Evolutionary conservation across 2,797 vertebrate species (phyloP), one percentile per base, ranked within the genome.

Genomic region (Eutrigla gurnardus): DNA sequence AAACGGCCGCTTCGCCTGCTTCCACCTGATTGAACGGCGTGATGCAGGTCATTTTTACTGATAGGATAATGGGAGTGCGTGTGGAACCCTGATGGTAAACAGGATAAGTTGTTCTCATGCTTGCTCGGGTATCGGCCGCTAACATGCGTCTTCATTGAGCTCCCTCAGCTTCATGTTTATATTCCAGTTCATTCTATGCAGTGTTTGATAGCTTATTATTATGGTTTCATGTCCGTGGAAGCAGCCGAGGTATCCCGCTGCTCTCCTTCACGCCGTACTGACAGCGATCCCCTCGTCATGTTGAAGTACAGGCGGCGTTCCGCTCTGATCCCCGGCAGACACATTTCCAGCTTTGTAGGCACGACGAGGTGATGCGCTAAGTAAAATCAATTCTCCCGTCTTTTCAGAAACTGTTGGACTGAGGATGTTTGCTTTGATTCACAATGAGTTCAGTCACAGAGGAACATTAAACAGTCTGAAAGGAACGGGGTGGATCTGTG

Each of bases 351-450:
- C 62, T 81, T 73, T 66, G 73, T 70, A 68, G 52, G 53, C 46
- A 52, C 43, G 59, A 72, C 69, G 77, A 64, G 65, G 67, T 64
- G 67, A 73, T 59, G 33, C 15, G 60, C 47, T 42, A n/a, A 60
- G 45, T 63, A 45, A 74, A 88, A 77, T 79, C 58, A 36, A 33
- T 69, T 46, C 55, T 69, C 50, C 25, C 62, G 49, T 71, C 62
- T 80, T 54, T 64, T 75, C 59, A 39, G 36, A 42, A 42, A 36
- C 61, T 33, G 17, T 71, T 78, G 37, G 57, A 2, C 60, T 47
- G 70, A 46, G 36, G 60, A 70, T 69, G 55, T 65, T 78, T 66
- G 35, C 43, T 65, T 75, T 68, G 55, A 25, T 57, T 65, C 52
- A 58, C 61, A 39, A 57, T 9, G 11, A 39, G 32, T 57, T 65